A percentile compares a stretch with the other conserved stretches of the same genome.
Conservation (phyloP, 2,888 invertebrate genomes). For the Neoitamus cyanurus region DNA sequence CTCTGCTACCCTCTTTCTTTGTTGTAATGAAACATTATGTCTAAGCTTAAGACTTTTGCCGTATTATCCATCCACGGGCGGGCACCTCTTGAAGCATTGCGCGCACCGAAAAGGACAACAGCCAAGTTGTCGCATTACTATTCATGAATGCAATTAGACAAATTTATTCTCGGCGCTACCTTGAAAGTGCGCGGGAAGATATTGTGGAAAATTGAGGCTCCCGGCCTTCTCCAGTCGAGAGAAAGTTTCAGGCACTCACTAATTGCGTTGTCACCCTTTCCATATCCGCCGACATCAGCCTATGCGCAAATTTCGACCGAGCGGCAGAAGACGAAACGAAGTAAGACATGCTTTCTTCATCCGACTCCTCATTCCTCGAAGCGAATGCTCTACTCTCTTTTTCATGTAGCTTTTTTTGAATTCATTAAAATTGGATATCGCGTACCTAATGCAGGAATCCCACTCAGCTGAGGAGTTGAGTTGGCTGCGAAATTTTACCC, state of each 20-base stretch:
- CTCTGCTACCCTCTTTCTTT: conserved; percentile 17
- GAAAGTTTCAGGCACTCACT: conserved; percentile 22
- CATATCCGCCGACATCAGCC: not conserved
- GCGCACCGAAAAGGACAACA: conserved; percentile 23
- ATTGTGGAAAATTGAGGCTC: conserved; percentile 8
- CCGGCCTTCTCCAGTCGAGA: not conserved
- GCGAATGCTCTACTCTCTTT: not conserved
- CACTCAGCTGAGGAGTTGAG: not conserved
- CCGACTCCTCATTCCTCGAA: not conserved
- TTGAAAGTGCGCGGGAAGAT: conserved; percentile 23
- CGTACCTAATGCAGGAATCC: not conserved
- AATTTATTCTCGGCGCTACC: conserved; percentile 41
- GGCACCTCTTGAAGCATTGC: not conserved
- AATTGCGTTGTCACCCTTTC: conserved; percentile 4
- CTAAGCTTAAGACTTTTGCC: conserved; percentile 28
- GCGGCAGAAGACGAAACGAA: not conserved
- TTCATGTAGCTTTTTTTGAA: not conserved
- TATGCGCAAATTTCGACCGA: not conserved
- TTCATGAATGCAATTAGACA: conserved; percentile 46
- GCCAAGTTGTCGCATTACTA: conserved; percentile 32
- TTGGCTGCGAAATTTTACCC: not conserved
- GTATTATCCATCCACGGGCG: conserved; percentile 19
- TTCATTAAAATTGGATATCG: conserved; percentile 11
- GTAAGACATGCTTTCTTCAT: not conserved
- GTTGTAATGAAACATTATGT: conserved; percentile 35